Conservation (phyloP, 2,113 vertebrate species). For the Odobenus rosmarus region DNA sequence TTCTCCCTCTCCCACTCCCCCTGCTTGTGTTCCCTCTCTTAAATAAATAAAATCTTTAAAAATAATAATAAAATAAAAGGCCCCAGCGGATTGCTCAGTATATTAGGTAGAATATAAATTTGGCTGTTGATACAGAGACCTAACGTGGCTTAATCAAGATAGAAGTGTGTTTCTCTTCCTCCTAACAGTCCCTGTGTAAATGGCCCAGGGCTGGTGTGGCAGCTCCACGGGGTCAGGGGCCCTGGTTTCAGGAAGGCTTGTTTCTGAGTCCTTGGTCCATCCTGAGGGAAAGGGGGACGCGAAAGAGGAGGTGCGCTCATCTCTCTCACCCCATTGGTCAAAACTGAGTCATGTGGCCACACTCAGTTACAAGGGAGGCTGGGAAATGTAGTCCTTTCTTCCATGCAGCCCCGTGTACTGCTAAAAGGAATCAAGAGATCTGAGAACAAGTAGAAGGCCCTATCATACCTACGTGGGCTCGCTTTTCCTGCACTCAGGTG, state of each 20-base stretch:
- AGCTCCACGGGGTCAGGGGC: not conserved
- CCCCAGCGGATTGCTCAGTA: not conserved
- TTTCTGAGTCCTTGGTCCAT: not conserved
- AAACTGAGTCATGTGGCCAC: not conserved
- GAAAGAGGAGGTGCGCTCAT: not conserved
- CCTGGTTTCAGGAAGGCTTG: not conserved
- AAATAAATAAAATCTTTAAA: too few relatives aligned
- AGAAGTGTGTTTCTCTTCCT: not conserved
- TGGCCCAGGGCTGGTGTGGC: not conserved
- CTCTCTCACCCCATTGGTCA: slow-evolving; percentile 10
- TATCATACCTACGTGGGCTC: not conserved
- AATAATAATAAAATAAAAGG: not conserved
- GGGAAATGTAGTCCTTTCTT: slow-evolving; percentile 61
- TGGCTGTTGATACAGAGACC: not conserved
- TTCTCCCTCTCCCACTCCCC: too few relatives aligned
- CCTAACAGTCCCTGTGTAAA: not conserved
- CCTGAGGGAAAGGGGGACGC: rapidly evolving
- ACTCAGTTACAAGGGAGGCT: not conserved
- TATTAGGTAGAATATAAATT: not conserved
- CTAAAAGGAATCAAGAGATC: not conserved
- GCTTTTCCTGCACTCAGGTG: not conserved
- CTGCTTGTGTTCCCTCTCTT: too few relatives aligned
- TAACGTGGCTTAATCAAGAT: not conserved
- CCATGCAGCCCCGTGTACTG: rapidly evolving
- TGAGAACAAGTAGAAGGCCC: not conserved